Conservation (phyloP, 2,113 vertebrate species). For the Dipodomys spectabilis region DNA sequence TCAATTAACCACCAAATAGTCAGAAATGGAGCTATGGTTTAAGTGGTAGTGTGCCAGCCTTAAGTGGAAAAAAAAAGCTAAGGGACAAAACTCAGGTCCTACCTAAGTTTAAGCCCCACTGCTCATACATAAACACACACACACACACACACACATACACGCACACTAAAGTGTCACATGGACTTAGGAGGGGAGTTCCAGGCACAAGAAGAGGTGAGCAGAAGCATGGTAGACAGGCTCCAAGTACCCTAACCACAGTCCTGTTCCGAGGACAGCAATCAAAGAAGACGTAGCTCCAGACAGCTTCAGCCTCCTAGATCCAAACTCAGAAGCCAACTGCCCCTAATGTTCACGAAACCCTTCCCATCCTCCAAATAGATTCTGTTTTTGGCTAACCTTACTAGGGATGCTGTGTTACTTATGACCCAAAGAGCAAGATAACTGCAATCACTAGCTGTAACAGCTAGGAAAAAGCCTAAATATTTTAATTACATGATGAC, state of each 20-base stretch:
- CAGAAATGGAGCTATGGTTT: no score
- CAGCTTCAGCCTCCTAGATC: background rate
- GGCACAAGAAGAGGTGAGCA: background rate
- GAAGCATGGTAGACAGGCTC: background rate
- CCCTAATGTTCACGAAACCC: background rate
- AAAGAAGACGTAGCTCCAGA: background rate
- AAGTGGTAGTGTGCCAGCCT: no score
- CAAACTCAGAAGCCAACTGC: background rate
- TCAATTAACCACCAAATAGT: no score
- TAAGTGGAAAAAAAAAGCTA: no score
- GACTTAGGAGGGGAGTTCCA: background rate
- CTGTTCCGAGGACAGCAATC: background rate
- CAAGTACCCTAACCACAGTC: background rate
- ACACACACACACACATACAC: no score
- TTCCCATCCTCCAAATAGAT: background rate
- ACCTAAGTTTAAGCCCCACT: no score
- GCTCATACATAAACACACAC: background rate
- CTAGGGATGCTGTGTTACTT: background rate
- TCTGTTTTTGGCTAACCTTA: background rate
- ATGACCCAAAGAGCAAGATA: background rate
- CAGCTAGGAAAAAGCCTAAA: background rate
- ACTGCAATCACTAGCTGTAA: background rate
- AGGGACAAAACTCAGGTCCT: no score
- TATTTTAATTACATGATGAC: background rate
- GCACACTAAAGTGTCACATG: background rate